A percentile compares a stretch with the other conserved stretches of the same genome.
Evolutionary conservation across 2,113 vertebrate genomes (phyloP).

Genomic region (Sula dactylatra): DNA sequence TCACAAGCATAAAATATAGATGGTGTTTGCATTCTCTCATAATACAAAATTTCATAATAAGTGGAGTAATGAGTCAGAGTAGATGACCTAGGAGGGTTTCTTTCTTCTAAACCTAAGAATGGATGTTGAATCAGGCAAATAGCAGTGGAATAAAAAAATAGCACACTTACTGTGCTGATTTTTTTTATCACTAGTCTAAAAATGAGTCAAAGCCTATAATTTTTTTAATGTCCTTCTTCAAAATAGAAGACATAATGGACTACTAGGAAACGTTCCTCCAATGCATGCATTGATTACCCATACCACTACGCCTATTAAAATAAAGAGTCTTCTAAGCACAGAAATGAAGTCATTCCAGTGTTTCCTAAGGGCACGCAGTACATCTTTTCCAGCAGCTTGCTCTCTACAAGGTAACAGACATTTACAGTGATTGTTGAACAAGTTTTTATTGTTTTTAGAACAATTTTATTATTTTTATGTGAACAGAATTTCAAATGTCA

Average conservation of each 20-base stretch:
- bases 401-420: not conserved
- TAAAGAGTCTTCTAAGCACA: constrained; percentile 6
- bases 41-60: not conserved
- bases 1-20: not conserved
- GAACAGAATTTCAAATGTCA: not conserved
- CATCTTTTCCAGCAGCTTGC: not conserved
- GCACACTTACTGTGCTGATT: not conserved
- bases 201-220: not conserved
- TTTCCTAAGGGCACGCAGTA: constrained; percentile 18
- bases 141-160: not conserved
- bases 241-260: constrained; percentile 46
- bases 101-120: not conserved
- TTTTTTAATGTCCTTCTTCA: constrained; percentile 18
- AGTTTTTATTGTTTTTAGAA: not conserved
- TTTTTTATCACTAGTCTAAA: constrained; percentile 26
- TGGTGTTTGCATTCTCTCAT: not conserved
- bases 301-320: constrained; percentile 17
- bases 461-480: not conserved
- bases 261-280: constrained; percentile 39
- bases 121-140: not conserved
- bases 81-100: not conserved
- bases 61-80: not conserved
- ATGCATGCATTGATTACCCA: constrained; percentile 48
- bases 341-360: constrained; percentile 18
- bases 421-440: not conserved